Evolutionary conservation across 2,113 vertebrate species (phyloP).

Genomic region (Lynx canadensis): DNA sequence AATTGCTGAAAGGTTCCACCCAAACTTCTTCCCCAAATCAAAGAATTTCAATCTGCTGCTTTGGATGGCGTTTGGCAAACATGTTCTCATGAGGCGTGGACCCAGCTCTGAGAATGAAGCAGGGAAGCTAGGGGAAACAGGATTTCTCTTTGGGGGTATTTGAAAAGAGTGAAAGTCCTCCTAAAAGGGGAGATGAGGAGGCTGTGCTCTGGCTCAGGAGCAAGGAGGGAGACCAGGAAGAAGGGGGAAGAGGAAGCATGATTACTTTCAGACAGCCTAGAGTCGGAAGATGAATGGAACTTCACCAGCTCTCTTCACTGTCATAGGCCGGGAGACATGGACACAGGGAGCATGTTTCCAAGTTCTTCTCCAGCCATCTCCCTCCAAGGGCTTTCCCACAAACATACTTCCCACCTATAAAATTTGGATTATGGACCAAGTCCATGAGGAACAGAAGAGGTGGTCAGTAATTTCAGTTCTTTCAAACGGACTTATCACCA

Average conservation of each 20-base stretch:
- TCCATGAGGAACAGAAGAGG: neutral
- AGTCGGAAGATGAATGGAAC: neutral
- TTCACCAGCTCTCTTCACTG: neutral
- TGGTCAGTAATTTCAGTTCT: neutral
- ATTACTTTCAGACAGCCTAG: neutral
- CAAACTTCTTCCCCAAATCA: conserved; percentile 45
- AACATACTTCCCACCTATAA: neutral
- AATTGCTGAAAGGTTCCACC: conserved; percentile 6
- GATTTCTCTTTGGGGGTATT: neutral
- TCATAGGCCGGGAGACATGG: neutral
- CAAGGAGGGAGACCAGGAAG: neutral
- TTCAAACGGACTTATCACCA: neutral
- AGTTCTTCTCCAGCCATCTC: neutral
- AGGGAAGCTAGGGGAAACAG: neutral
- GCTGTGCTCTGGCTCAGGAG: neutral
- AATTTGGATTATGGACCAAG: neutral
- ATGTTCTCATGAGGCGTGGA: neutral
- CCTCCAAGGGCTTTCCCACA: conserved; percentile 29
- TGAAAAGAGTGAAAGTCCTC: conserved; percentile 2
- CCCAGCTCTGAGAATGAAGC: neutral
- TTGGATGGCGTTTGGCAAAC: neutral
- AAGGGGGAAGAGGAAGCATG: neutral
- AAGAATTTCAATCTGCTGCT: conserved; percentile 14
- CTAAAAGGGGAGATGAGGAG: neutral
- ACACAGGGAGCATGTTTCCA: neutral